Evolutionary conservation across 2,797 vertebrate genomes (phyloP).

Genomic region (Labroides dimidiatus): DNA sequence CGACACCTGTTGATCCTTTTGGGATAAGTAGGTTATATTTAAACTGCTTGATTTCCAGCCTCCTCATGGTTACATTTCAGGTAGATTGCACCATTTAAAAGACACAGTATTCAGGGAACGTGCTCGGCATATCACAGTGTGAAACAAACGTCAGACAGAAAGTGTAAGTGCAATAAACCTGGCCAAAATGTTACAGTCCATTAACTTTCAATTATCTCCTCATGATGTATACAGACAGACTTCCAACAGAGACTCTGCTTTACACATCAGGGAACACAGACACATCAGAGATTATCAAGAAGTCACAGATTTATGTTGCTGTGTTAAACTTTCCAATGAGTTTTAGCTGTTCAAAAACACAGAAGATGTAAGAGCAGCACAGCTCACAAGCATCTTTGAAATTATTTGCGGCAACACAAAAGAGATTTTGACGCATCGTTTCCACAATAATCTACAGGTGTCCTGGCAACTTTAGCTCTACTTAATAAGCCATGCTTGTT

Average conservation of each 20-base stretch:
- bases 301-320: conserved; percentile 55
- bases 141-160: conserved; percentile 28
- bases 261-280: conserved; percentile 38
- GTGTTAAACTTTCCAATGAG: conserved; percentile 35
- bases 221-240: conserved; percentile 6
- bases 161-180: conserved; percentile 17
- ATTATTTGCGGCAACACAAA: conserved; percentile 70
- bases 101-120: conserved; percentile 35
- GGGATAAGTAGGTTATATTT: conserved; percentile 67
- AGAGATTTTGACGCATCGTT: conserved; percentile 67
- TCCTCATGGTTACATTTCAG: conserved; percentile 66
- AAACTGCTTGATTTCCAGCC: conserved; percentile 63
- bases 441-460: conserved; percentile 77
- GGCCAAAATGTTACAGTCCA: conserved; percentile 22
- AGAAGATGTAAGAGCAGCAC: conserved; percentile 43
- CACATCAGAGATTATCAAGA: conserved; percentile 44
- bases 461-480: conserved; percentile 78
- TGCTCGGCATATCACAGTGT: conserved; percentile 30
- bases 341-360: conserved; percentile 58
- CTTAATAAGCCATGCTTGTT: conserved; percentile 76
- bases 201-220: conserved; percentile 16
- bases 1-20: conserved; percentile 76
- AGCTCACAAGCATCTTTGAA: conserved; percentile 63
- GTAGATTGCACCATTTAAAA: conserved; percentile 72
- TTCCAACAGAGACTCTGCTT: conserved; percentile 43